Percentiles rank a stretch among this genome's conserved stretches.
These are phyloP conservation scores for Eucidaris tribuloides DNA, from an alignment of 35 echinoderm and acorn worm species.

Conservation along the genomic window DNA sequence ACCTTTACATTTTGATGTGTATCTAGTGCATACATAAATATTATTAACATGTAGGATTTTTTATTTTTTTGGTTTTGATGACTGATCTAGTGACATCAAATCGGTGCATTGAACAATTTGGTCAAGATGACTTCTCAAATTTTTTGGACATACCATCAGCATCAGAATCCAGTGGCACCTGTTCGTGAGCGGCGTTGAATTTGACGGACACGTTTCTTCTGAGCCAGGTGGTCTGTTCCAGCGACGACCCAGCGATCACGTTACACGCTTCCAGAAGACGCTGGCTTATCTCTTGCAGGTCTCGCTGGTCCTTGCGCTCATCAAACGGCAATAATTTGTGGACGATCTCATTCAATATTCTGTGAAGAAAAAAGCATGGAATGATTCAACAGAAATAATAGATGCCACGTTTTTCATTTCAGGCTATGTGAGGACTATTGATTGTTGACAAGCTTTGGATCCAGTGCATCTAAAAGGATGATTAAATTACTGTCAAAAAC, in stretches of 20 bases:
- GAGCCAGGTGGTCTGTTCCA: slow-evolving; percentile 97
- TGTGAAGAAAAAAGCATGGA: neutral
- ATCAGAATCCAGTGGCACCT: slow-evolving; percentile 36
- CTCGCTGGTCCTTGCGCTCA: slow-evolving; percentile 79
- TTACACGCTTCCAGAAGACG: slow-evolving; percentile 84
- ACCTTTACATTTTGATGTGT: too few relatives aligned
- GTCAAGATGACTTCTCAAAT: too few relatives aligned
- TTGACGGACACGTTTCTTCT: slow-evolving; percentile 87
- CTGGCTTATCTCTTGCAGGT: slow-evolving; percentile 84
- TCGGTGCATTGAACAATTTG: too few relatives aligned
- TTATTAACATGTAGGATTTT: too few relatives aligned
- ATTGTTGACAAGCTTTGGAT: neutral
- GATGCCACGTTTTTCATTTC: neutral
- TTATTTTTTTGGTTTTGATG: too few relatives aligned
- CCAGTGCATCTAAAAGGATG: too few relatives aligned
- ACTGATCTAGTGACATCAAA: too few relatives aligned
- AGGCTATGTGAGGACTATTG: neutral
- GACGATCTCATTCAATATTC: slow-evolving; percentile 85
- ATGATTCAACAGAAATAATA: neutral
- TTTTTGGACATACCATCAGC: slow-evolving; percentile 75
- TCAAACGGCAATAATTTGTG: slow-evolving; percentile 72
- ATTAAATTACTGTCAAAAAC: too few relatives aligned
- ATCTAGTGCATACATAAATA: too few relatives aligned
- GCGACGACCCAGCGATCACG: slow-evolving; percentile 87
- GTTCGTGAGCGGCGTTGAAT: slow-evolving; percentile 64